Conservation (phyloP, 2,888 invertebrate genomes). For the Rhodophaea formosa region DNA sequence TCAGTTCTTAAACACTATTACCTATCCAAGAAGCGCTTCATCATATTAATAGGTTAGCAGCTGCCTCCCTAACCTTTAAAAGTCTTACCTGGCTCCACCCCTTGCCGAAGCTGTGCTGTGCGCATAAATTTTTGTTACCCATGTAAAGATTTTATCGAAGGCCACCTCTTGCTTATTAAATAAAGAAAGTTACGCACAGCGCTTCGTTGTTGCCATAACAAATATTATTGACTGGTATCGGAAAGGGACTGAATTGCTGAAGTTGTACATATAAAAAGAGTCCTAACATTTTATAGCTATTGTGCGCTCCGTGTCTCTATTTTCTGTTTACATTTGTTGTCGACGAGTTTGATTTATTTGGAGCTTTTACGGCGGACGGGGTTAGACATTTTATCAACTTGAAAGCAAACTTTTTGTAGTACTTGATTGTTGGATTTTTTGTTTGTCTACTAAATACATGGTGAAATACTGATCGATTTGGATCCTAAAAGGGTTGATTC, state of each 20-base stretch:
- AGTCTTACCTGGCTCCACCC: not conserved
- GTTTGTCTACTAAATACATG: too few species aligned
- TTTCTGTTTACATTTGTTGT: slow-evolving; percentile 1
- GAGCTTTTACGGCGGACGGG: not conserved
- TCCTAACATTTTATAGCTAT: slow-evolving; percentile 10
- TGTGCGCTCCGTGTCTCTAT: not conserved
- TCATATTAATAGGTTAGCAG: not conserved
- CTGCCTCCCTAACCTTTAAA: not conserved
- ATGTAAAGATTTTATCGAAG: slow-evolving; percentile 47
- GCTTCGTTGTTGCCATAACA: slow-evolving; percentile 32
- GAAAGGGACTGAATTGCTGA: slow-evolving; percentile 10
- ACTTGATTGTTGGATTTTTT: too few species aligned
- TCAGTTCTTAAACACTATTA: too few species aligned
- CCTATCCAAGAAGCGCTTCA: not conserved
- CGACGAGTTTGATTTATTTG: not conserved
- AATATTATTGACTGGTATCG: slow-evolving; percentile 14
- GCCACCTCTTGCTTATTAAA: slow-evolving; percentile 51
- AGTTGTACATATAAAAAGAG: slow-evolving; percentile 12
- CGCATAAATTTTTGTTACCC: slow-evolving; percentile 46
- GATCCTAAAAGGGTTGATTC: too few species aligned
- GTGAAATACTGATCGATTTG: too few species aligned
- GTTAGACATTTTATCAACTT: not conserved
- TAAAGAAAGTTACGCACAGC: slow-evolving; percentile 42
- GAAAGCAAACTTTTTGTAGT: not conserved
- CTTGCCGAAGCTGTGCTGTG: slow-evolving; percentile 30